phyloP scores from a whole-genome alignment of 2,888 invertebrate species.

The Sinelater perroti region DNA sequence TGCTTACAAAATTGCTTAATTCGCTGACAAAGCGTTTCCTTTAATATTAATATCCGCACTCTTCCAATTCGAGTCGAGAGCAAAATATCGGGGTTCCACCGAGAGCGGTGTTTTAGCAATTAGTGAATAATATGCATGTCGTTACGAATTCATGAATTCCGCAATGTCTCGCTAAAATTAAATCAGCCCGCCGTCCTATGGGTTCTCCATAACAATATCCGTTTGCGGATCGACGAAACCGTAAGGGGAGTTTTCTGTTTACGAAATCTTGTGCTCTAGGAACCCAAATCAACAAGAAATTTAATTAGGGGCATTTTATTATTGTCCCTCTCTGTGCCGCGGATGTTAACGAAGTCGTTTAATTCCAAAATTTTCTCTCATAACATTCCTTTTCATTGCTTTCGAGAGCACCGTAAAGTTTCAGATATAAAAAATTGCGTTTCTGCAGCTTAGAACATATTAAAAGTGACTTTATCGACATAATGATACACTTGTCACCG shows the following conservation, averaged over 20 bases:
- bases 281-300: constrained; percentile 27
- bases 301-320: constrained; percentile 32
- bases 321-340: constrained; percentile 18
- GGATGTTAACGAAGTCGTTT: constrained; percentile 16
- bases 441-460: too few species aligned
- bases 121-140: constrained; percentile 30
- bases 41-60: constrained; percentile 24
- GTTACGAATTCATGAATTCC: constrained; percentile 36
- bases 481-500: too few species aligned
- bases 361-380: constrained; percentile 8
- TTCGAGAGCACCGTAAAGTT: too few species aligned
- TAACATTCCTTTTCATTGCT: constrained; percentile 10
- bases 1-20: constrained; percentile 7
- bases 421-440: too few species aligned
- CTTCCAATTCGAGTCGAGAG: constrained; percentile 9
- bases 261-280: constrained; percentile 24
- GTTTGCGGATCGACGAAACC: constrained; percentile 27
- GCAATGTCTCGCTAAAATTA: constrained; percentile 26
- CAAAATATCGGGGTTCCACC: constrained; percentile 22
- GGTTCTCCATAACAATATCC: constrained; percentile 32
- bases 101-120: constrained; percentile 27
- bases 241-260: constrained; percentile 27
- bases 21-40: constrained; percentile 12
- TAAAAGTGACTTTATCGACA: too few species aligned
- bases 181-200: constrained; percentile 25